phyloP scores from a whole-genome alignment of 2,888 invertebrate species.

The Lasioglossum zephyrum region DNA sequence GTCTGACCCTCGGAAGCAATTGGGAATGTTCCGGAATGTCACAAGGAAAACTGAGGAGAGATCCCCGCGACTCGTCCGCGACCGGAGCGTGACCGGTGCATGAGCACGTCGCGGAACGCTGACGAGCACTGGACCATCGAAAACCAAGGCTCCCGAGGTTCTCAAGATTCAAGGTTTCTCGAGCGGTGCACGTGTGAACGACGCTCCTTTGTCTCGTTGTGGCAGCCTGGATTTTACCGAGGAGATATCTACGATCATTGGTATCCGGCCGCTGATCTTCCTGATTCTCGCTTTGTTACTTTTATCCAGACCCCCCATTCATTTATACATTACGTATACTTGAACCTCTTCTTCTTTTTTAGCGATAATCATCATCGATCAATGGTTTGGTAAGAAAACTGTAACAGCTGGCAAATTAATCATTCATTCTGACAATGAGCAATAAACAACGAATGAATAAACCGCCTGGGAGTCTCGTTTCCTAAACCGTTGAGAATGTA shows the following conservation, averaged over 20 bases:
- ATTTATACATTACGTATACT: too few relatives aligned
- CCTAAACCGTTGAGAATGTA: neutral
- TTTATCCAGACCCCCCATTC: neutral
- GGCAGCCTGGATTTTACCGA: neutral
- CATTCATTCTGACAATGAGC: neutral
- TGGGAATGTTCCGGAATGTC: too few relatives aligned
- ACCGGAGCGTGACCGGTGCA: constrained; percentile 33
- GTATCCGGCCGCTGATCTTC: constrained; percentile 8
- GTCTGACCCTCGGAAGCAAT: too few relatives aligned
- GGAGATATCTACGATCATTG: neutral
- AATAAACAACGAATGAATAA: neutral
- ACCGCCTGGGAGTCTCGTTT: neutral
- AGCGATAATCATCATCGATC: neutral
- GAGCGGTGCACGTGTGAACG: constrained; percentile 20
- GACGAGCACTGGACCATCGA: constrained; percentile 49
- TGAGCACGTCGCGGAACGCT: constrained; percentile 29
- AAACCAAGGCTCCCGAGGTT: constrained; percentile 35
- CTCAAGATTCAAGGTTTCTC: constrained; percentile 45
- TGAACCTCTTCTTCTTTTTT: neutral
- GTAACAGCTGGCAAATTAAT: too few relatives aligned
- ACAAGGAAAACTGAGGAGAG: neutral
- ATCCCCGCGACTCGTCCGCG: neutral
- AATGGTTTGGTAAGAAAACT: too few relatives aligned
- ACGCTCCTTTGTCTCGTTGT: constrained; percentile 29
- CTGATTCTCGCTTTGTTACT: constrained; percentile 2